Conservation (phyloP, 2,797 vertebrate genomes). For the Poecile montanus region DNA sequence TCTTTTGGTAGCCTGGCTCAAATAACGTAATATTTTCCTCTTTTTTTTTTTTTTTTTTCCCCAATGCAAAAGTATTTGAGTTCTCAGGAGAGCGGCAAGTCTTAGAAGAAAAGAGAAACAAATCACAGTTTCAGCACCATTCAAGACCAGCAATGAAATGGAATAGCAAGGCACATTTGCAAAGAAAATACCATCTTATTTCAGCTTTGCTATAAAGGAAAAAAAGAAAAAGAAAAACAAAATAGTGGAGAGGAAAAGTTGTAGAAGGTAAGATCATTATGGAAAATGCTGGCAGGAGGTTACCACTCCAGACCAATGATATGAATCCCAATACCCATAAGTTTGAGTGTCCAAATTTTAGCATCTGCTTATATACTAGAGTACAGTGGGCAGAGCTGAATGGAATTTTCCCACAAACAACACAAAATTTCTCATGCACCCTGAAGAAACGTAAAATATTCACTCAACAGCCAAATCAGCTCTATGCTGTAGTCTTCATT, state of each 20-base stretch:
- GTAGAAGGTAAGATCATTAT: neutral
- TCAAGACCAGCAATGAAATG: neutral
- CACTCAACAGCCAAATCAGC: neutral
- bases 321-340: neutral
- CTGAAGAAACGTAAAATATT: neutral
- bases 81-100: neutral
- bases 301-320: fast-evolving
- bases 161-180: neutral
- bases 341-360: neutral
- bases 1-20: neutral
- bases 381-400: neutral
- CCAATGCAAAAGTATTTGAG: neutral
- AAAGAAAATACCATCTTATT: neutral
- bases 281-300: neutral
- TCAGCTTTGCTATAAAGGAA: neutral
- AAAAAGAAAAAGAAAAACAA: too few species aligned
- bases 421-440: neutral
- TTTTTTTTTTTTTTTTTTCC: neutral
- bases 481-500: neutral
- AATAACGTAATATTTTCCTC: neutral
- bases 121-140: neutral
- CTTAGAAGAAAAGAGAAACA: neutral
- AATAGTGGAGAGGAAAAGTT: neutral
- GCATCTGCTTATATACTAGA: neutral
- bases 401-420: neutral